A percentile compares a stretch with the other conserved stretches of the same genome.
Conservation (phyloP, 2,797 vertebrate genomes). For the Harpagifer antarcticus region DNA sequence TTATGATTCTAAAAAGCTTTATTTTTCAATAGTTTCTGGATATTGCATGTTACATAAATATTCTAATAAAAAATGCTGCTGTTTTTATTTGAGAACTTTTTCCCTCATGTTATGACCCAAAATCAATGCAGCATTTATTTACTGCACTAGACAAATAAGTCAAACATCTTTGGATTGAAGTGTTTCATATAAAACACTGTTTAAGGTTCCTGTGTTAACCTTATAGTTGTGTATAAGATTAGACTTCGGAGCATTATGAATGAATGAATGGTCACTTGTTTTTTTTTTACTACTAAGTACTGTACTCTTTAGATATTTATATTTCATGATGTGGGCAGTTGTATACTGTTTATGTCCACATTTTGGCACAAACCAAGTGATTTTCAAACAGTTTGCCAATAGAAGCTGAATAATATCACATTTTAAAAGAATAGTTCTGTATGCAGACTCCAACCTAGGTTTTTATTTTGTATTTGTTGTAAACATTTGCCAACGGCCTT, state of each 20-base stretch:
- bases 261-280: background rate
- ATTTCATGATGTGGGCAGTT: background rate
- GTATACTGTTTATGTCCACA: background rate
- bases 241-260: background rate
- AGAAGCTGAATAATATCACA: constrained; percentile 73
- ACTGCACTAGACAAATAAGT: too few relatives aligned
- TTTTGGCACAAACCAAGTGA: constrained; percentile 22
- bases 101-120: background rate
- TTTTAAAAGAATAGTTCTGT: constrained; percentile 60
- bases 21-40: too few relatives aligned
- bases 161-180: too few relatives aligned
- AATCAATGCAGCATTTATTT: too few relatives aligned
- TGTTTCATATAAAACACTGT: too few relatives aligned
- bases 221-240: too few relatives aligned
- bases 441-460: constrained; percentile 36
- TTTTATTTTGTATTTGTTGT: too few relatives aligned
- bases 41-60: too few relatives aligned
- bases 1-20: too few relatives aligned
- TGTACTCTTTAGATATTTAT: background rate
- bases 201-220: too few relatives aligned
- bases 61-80: too few relatives aligned
- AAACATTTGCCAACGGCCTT: background rate
- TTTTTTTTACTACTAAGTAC: background rate
- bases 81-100: too few relatives aligned
- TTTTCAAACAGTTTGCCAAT: constrained; percentile 59